Percentiles rank a stretch among this genome's conserved stretches.
These are phyloP conservation scores for Lathamus discolor DNA, from an alignment of 2,113 vertebrate species.

Conservation along the genomic window DNA sequence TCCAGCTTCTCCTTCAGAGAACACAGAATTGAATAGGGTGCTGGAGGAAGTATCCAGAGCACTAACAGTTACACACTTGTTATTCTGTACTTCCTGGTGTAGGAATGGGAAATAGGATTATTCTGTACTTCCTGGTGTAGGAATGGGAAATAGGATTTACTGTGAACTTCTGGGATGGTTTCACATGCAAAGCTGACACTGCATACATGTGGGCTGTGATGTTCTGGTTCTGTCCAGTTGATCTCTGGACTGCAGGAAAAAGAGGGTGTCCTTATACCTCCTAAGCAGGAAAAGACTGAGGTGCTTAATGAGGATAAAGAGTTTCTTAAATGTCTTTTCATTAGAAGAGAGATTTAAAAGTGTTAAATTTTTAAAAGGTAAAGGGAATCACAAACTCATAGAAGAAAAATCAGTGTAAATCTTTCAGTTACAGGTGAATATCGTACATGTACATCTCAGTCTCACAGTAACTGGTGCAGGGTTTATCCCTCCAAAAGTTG, in stretches of 20 bases:
- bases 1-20: not conserved
- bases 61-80: not conserved
- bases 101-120: not conserved
- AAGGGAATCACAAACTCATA: not conserved
- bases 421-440: not conserved
- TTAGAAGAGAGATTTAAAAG: not conserved
- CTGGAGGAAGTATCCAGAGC: not conserved
- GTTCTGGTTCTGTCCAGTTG: not conserved
- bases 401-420: not conserved
- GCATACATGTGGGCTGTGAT: fast-evolving
- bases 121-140: not conserved
- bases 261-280: fast-evolving
- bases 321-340: not conserved
- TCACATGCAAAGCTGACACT: not conserved
- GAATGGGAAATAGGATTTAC: not conserved
- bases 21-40: not conserved
- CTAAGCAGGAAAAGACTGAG: not conserved
- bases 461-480: fast-evolving
- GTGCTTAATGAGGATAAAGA: not conserved
- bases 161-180: not conserved
- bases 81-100: not conserved
- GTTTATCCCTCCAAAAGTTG: not conserved
- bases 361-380: not conserved
- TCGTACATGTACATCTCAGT: not conserved
- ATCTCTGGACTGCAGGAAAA: not conserved